A percentile compares a stretch with the other conserved stretches of the same genome.
Evolutionary conservation across 35 echinoderm and acorn worm genomes (phyloP).

Genomic region (Holothuria glaberrima): DNA sequence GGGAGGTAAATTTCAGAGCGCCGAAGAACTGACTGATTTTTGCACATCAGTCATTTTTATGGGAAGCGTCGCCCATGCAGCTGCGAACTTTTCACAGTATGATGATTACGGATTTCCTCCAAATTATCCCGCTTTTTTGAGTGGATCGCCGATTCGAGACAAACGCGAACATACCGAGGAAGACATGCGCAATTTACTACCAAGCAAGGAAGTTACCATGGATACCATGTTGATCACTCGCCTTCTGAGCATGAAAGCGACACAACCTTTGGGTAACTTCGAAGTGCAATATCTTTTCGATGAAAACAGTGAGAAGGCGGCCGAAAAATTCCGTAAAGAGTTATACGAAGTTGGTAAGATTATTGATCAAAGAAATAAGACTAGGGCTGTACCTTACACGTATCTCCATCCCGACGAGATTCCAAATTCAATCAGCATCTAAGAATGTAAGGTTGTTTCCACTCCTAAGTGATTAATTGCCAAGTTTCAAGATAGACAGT

Average conservation of each 20-base stretch:
- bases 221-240: slow-evolving; percentile 54
- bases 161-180: slow-evolving; percentile 56
- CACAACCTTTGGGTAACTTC: slow-evolving; percentile 57
- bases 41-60: slow-evolving; percentile 56
- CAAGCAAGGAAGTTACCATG: slow-evolving; percentile 23
- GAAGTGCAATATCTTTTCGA: slow-evolving; percentile 75
- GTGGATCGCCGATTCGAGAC: slow-evolving; percentile 61
- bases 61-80: slow-evolving; percentile 50
- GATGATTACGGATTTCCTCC: slow-evolving; percentile 64
- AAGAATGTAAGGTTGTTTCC: neutral
- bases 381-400: slow-evolving; percentile 44
- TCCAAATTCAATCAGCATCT: slow-evolving; percentile 85
- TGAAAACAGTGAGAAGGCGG: slow-evolving; percentile 12
- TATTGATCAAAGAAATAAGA: slow-evolving; percentile 66
- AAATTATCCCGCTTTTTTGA: slow-evolving; percentile 51
- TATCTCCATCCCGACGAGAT: slow-evolving; percentile 67
- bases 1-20: slow-evolving; percentile 21
- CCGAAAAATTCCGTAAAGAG: slow-evolving; percentile 59
- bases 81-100: slow-evolving; percentile 62
- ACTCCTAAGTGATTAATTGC: too few species aligned
- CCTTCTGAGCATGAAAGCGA: slow-evolving; percentile 52
- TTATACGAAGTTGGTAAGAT: slow-evolving; percentile 46
- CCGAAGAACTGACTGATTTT: slow-evolving; percentile 25
- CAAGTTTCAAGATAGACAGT: too few species aligned
- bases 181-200: slow-evolving; percentile 37